Conservation (phyloP, 2,888 invertebrate species). For the Zaprionus obscuricornis region DNA sequence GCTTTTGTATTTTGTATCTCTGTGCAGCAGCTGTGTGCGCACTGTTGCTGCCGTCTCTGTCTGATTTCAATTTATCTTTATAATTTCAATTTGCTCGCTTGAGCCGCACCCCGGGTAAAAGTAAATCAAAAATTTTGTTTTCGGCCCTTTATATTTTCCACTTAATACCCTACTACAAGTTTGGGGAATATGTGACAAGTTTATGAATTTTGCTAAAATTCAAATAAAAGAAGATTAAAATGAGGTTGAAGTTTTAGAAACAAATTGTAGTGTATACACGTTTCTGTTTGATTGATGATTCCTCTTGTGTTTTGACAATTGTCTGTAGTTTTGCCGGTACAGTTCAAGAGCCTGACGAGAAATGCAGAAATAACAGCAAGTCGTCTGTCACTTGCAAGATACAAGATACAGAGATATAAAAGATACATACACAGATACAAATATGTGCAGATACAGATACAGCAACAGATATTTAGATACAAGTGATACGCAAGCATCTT, state of each 20-base stretch:
- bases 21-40: slow-evolving; percentile 44
- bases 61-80: slow-evolving; percentile 68
- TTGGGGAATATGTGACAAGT: no score
- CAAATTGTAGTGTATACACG: slow-evolving; percentile 34
- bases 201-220: no score
- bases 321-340: slow-evolving; percentile 46
- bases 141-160: no score
- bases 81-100: slow-evolving; percentile 64
- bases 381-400: slow-evolving; percentile 44
- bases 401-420: slow-evolving; percentile 4
- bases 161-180: no score
- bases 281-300: slow-evolving; percentile 1
- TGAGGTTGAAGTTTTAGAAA: no score
- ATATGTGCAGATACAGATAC: slow-evolving; percentile 20
- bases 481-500: slow-evolving; percentile 33
- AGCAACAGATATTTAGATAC: slow-evolving; percentile 30
- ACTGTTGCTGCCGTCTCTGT: slow-evolving; percentile 40
- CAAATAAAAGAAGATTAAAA: no score
- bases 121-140: slow-evolving; percentile 3
- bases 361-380: slow-evolving; percentile 46
- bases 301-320: slow-evolving; percentile 42
- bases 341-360: slow-evolving; percentile 69
- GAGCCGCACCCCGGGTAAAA: slow-evolving; percentile 35
- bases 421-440: slow-evolving; percentile 13
- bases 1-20: slow-evolving; percentile 32